A percentile compares a stretch with the other conserved stretches of the same genome.
These are phyloP conservation scores for Poliocrania exsul DNA, from an alignment of 2,797 vertebrate species.

Conservation along the genomic window DNA sequence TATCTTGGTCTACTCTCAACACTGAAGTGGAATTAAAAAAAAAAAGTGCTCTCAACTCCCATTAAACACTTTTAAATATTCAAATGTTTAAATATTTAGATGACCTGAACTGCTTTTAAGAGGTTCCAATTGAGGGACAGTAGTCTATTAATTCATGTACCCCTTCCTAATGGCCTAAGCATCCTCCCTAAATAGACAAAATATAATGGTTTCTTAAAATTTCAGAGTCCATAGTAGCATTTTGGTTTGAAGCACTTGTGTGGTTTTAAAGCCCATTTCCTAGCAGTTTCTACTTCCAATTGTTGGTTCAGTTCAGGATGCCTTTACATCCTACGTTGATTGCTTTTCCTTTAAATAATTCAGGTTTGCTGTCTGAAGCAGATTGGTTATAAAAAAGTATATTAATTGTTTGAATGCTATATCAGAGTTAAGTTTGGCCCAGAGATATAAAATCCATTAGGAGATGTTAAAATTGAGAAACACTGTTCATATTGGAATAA, in stretches of 20 bases:
- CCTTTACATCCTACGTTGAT: not conserved
- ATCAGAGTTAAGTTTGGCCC: not conserved
- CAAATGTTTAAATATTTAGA: conserved; percentile 47
- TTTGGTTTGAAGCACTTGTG: not conserved
- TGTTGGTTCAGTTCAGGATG: not conserved
- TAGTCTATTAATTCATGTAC: not conserved
- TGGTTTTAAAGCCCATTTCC: not conserved
- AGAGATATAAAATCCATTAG: not conserved
- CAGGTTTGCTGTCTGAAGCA: not conserved
- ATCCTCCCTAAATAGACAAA: not conserved
- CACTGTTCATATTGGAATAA: not conserved
- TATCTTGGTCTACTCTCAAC: not conserved
- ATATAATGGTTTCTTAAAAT: not conserved
- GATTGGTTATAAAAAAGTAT: not conserved
- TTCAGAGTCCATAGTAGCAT: not conserved
- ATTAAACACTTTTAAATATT: conserved; percentile 47
- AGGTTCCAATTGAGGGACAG: not conserved
- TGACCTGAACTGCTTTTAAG: not conserved
- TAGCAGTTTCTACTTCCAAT: not conserved
- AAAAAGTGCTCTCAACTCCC: not conserved
- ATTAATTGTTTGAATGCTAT: not conserved
- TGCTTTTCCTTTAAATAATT: not conserved
- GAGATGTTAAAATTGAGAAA: conserved; percentile 13
- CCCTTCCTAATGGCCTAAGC: not conserved
- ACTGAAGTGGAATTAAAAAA: not conserved